Evolutionary conservation across 1,140 invertebrate genomes (phyloP).

Genomic region (Drosophila chauvacae): DNA sequence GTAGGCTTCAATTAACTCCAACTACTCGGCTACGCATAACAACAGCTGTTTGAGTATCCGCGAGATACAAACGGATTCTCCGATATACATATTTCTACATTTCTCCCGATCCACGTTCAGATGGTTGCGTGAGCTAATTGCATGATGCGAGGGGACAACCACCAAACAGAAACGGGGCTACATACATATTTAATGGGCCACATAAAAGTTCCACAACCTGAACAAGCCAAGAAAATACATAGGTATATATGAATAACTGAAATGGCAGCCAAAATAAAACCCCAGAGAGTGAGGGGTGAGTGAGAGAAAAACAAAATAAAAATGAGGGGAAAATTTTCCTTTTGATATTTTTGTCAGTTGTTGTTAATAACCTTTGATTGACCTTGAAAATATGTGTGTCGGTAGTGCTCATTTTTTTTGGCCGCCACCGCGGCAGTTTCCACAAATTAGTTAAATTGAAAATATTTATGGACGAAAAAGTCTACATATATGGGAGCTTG

Average conservation of each 20-base stretch:
- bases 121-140: conserved; percentile 56
- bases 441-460: conserved; percentile 75
- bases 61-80: conserved; percentile 19
- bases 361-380: conserved; percentile 83
- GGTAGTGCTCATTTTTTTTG: conserved; percentile 2
- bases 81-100: neutral
- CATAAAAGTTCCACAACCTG: conserved; percentile 45
- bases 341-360: conserved; percentile 64
- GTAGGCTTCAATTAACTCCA: conserved; percentile 41
- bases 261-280: conserved; percentile 52
- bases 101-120: neutral
- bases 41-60: conserved; percentile 43
- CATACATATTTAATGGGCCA: conserved; percentile 31
- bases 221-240: conserved; percentile 38
- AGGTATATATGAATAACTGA: conserved; percentile 35
- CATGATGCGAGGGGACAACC: conserved; percentile 32
- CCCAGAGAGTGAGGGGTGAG: conserved; percentile 7
- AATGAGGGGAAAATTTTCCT: conserved; percentile 60
- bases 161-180: conserved; percentile 43
- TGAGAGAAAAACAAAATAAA: conserved; percentile 34
- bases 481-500: conserved; percentile 31
- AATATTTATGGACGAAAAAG: conserved; percentile 50
- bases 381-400: conserved; percentile 77
- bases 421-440: conserved; percentile 24
- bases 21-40: conserved; percentile 15